phyloP scores from a whole-genome alignment of 1,140 invertebrate genomes.

The Cotesia typhae region DNA sequence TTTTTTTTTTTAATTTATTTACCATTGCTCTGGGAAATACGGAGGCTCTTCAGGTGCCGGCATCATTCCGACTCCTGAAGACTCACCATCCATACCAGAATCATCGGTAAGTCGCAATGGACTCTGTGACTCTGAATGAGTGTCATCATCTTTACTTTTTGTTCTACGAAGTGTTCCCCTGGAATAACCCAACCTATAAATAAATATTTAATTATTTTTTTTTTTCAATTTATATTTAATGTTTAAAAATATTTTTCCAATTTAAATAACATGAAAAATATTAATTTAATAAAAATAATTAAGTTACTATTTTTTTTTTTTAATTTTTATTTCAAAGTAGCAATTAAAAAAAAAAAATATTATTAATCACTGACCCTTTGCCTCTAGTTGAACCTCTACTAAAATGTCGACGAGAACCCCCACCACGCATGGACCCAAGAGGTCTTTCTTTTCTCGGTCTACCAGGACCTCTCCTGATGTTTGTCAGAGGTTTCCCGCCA shows the following conservation, averaged over 20 bases:
- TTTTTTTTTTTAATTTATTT: not conserved
- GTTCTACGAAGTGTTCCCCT: conserved; percentile 60
- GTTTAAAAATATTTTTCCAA: not conserved
- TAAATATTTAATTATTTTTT: conserved; percentile 15
- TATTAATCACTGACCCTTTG: conserved; percentile 52
- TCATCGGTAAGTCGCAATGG: conserved; percentile 61
- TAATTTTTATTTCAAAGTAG: not conserved
- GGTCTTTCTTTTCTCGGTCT: conserved; percentile 75
- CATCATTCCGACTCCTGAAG: conserved; percentile 59
- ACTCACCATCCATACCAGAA: conserved; percentile 55
- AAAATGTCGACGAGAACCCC: conserved; percentile 55
- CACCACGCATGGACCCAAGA: conserved; percentile 54
- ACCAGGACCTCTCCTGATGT: conserved; percentile 74
- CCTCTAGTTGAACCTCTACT: conserved; percentile 59
- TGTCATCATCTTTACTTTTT: conserved; percentile 64
- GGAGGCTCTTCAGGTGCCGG: conserved; percentile 74
- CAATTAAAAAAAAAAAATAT: not conserved
- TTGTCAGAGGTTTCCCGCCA: conserved; percentile 68
- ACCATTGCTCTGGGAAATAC: conserved; percentile 81
- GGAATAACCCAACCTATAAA: conserved; percentile 57
- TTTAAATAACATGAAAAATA: not conserved
- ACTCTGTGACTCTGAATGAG: conserved; percentile 63
- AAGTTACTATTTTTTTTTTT: not conserved
- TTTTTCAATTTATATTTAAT: too few species aligned
- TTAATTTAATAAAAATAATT: not conserved